Base-by-base conservation (phyloP, 2,888 invertebrate species). In the Andrena bucephala region DNA sequence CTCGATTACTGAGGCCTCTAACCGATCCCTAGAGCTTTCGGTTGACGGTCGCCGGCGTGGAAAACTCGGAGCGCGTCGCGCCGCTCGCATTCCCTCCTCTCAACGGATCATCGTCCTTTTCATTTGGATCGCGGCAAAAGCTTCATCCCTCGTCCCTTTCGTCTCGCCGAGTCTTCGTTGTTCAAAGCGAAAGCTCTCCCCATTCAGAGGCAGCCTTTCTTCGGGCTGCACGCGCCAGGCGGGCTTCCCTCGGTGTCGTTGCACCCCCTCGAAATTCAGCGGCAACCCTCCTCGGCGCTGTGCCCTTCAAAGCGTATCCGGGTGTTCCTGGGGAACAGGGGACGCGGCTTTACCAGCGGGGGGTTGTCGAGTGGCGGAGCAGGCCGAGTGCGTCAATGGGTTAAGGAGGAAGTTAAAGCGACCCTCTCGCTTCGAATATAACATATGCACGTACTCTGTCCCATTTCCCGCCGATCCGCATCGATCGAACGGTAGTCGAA, bases 351-450 rank as follows among this genome's bases (percentile, higher is more conserved):
- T 67, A n/a, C 50, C 59, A 63, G 31, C 63, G 54, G 31, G 67
- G 48, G 50, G 10, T 42, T 42, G 66, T 78, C 72, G 73, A 57
- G 33, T 63, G n/a, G 31, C 33, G 29, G 52, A 24, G 33, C 57
- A 20, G n/a, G 71, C 63, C 13, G 73, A 73, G 68, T 73, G 67
- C 81, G 82, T 71, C 79, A 82, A 82, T 79, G 74, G 74, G 70
- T 82, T 82, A 79, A 70, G 74, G 48, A 74, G 78, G 2, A 72
- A 67, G 57, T 77, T 81, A 52, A 81, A 81, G 80, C 71, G 24
- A 63, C 71, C 80, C 66, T 72, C n/a, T 10, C 20, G 16, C 31
- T 31, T n/a, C 29, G 2, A 20, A 27, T 13, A 71, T 24, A 54
- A 54, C 0, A 54, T 24, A 10, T 8, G 1, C 6, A 24, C 29